Percentiles rank a stretch among this genome's conserved stretches.
Conservation (phyloP, 2,888 invertebrate species). For the Suillia variegata region DNA sequence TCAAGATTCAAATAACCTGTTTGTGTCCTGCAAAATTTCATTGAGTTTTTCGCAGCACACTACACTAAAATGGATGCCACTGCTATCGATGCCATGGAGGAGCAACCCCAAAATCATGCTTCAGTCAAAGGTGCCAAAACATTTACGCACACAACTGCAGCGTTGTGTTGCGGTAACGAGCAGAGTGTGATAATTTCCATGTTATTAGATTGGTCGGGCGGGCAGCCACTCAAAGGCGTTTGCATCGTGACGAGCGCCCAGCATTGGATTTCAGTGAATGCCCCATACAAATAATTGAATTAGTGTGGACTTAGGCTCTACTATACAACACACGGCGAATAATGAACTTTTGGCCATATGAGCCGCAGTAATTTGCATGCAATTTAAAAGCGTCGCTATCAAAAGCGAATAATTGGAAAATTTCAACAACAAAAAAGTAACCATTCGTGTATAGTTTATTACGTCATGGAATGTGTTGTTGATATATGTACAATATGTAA, state of each 20-base stretch:
- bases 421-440: too few relatives aligned
- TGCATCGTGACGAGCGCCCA: neutral
- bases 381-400: too few relatives aligned
- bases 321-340: neutral
- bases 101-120: too few relatives aligned
- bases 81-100: too few relatives aligned
- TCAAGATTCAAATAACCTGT: neutral
- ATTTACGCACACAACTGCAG: slow-evolving; percentile 5
- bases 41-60: neutral
- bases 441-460: neutral
- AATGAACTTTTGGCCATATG: neutral
- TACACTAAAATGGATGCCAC: neutral
- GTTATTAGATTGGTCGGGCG: slow-evolving; percentile 2
- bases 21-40: neutral
- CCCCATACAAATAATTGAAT: neutral
- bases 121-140: slow-evolving; percentile 8
- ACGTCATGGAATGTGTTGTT: neutral
- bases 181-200: slow-evolving; percentile 12
- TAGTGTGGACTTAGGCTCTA: neutral
- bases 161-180: neutral
- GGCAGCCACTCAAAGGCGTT: neutral
- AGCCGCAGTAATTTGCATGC: neutral
- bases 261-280: neutral
- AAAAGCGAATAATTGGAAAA: too few relatives aligned
- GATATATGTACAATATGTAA: too few relatives aligned